Evolutionary conservation across 30 jellyfish, hydroid and myxozoan species (phyloP).

Genomic region (Aurelia aurita complex sp. Pacific): DNA sequence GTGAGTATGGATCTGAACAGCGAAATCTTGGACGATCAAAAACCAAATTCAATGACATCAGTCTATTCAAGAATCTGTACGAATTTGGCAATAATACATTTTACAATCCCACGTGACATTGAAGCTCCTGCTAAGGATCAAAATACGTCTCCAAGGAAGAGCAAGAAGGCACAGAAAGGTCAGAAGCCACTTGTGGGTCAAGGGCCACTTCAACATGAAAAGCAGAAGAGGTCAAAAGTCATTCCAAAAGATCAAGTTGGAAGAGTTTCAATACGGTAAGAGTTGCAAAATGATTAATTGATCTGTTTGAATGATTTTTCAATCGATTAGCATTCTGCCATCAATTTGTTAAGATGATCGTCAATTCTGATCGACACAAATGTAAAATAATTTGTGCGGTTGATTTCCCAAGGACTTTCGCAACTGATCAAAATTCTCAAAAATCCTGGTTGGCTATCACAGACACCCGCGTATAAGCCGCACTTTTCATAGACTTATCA

Average conservation of each 20-base stretch:
- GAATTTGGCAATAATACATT: constrained; percentile 41
- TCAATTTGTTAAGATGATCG: not conserved
- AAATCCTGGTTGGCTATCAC: too few relatives aligned
- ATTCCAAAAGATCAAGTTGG: not conserved
- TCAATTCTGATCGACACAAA: too few relatives aligned
- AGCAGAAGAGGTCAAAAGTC: too few relatives aligned
- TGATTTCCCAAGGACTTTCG: too few relatives aligned
- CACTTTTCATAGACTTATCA: not conserved
- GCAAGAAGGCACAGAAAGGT: constrained; percentile 12
- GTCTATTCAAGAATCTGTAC: constrained; percentile 39
- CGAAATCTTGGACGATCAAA: not conserved
- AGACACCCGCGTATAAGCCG: too few relatives aligned
- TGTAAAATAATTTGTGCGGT: too few relatives aligned
- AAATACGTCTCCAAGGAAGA: not conserved
- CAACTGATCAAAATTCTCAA: too few relatives aligned
- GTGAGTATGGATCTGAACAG: not conserved
- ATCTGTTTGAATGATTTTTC: not conserved
- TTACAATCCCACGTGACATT: not conserved
- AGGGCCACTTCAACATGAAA: constrained; percentile 6
- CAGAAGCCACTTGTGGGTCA: constrained; percentile 17
- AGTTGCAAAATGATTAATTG: not conserved
- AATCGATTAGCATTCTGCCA: not conserved
- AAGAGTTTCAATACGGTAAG: constrained; percentile 43
- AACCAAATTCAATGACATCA: not conserved
- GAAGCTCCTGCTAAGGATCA: not conserved